These are phyloP conservation scores for Trinectes maculatus DNA, from an alignment of 2,113 vertebrate genomes.

Conservation along the genomic window DNA sequence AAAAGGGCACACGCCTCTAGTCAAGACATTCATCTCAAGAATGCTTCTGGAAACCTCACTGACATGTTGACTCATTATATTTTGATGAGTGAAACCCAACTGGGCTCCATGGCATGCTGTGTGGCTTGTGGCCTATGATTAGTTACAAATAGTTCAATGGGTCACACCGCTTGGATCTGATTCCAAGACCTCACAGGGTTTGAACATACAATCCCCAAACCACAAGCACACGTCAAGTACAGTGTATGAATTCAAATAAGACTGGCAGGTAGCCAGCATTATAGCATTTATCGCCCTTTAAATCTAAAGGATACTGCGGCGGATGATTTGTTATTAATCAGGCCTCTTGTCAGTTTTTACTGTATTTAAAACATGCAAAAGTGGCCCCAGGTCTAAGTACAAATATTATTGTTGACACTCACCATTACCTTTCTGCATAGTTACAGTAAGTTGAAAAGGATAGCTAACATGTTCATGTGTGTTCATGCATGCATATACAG, in stretches of 20 bases:
- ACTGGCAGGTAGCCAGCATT: not conserved
- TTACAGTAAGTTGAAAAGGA: too few species aligned
- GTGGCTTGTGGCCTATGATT: constrained; percentile 72
- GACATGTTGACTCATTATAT: constrained; percentile 66
- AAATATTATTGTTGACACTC: too few species aligned
- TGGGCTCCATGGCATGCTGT: constrained; percentile 53
- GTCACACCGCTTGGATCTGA: constrained; percentile 59
- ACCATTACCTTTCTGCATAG: too few species aligned
- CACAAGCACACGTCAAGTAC: constrained; percentile 4
- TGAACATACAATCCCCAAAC: constrained; percentile 27
- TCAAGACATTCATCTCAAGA: constrained; percentile 47
- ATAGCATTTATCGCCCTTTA: not conserved
- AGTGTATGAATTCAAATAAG: constrained; percentile 13
- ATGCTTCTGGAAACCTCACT: constrained; percentile 55
- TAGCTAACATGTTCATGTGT: too few species aligned
- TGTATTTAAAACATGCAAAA: too few species aligned
- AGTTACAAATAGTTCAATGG: constrained; percentile 76
- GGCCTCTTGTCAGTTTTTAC: not conserved
- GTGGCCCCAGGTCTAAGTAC: too few species aligned
- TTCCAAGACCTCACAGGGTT: constrained; percentile 45
- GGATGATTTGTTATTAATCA: not conserved
- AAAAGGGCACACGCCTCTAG: constrained; percentile 44
- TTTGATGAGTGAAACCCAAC: constrained; percentile 71
- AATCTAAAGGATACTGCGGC: not conserved
- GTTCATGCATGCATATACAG: too few species aligned